Base-by-base conservation (phyloP, 2,113 vertebrate species). In the Thalassarche chlororhynchos region DNA sequence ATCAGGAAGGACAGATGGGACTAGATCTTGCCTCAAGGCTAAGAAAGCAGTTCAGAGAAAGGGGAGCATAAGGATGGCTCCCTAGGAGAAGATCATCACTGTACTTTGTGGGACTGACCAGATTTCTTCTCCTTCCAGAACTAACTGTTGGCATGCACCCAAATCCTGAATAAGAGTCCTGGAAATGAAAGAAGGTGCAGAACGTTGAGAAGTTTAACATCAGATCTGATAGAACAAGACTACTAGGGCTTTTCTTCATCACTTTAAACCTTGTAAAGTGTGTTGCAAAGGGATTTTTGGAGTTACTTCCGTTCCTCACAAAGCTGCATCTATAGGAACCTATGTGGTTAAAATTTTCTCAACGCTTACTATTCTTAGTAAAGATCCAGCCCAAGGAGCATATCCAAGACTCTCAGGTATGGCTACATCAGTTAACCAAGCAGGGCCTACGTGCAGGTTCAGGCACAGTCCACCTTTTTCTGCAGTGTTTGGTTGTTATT, bases 1-100 rank as follows among this genome's bases (percentile, higher is more conserved):
- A 64, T 92, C 31, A 78, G 84, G 61, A 70, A 89, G 72, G 91
- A 87, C 80, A 94, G 86, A 94, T 93, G 88, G 80, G 60, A 38
- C 29, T 47, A 61, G 76, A 78, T 61, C 68, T 89, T 87, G 81
- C 86, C 75, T 46, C 34, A 38, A 89, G 74, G 60, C 64, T 88
- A 52, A 71, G 79, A 90, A 75, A 74, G 6, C 24, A 81, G 25
- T 24, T 81, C 23, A 90, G 57, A 79, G 81, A 62, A 54, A 94
- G 23, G 5, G 19, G 17, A 89, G 25, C 80, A 78, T 81, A 93
- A 92, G 92, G 76, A 87, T 44, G 57, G 11, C 52, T 95, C 36
- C 65, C 65, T 79, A 69, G 82, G 65, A 95, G 84, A 92, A 83
- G 46, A 62, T 86, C 58, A 36, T 81, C 18, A 36, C 2, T 4